Base-by-base conservation (phyloP, 2,888 invertebrate genomes). In the Drosophila kokeensis region DNA sequence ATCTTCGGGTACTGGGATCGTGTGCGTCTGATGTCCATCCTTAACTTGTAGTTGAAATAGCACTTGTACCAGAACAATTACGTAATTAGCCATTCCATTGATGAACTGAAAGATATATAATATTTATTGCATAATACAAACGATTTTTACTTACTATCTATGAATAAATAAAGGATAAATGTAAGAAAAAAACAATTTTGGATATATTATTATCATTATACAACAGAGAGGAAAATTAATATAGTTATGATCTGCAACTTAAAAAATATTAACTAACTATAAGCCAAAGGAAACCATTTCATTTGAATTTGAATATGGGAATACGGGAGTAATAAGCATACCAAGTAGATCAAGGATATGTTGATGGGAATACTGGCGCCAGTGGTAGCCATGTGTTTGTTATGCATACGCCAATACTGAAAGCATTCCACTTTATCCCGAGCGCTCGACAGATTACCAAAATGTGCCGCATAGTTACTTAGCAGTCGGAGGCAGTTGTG, bases 31-130 rank as follows among this genome's bases (percentile, higher is more conserved):
- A 21, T 76, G 32, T 1, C 34, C 73, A 24, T 79, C 77, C n/a
- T 76, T 78, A 40, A 83, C 73, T 49, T 73, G 82, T 21, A 83
- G 79, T 57, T 92, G 93, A 15, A 90, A 89, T 15, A 92, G 86
- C 38, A 93, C 49, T 66, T 92, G 92, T 21, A 92, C 90, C 40
- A 92, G 58, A 24, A 92, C 79, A 18, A 92, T 69, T 15, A 92
- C 90, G 63, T 92, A 92, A 66, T 91, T 92, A 0, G 82, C 82
- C 61, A 92, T 79, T 18, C 82, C 89, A 59, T 91, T 84, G 29
- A 91, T 72, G 13, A 90, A 73, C 92, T 93, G 64, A 62, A 29
- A 49, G 10, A 13, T 27, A 18, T 27, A 5, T 49, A 4, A 27
- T 27, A 18, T 18, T 27, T 49, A 24, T 42, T 13, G 42, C 21